Percentiles rank a stretch among this genome's conserved stretches.
These are phyloP conservation scores for Acleris emargana DNA, from an alignment of 2,888 invertebrate species.

Conservation along the genomic window DNA sequence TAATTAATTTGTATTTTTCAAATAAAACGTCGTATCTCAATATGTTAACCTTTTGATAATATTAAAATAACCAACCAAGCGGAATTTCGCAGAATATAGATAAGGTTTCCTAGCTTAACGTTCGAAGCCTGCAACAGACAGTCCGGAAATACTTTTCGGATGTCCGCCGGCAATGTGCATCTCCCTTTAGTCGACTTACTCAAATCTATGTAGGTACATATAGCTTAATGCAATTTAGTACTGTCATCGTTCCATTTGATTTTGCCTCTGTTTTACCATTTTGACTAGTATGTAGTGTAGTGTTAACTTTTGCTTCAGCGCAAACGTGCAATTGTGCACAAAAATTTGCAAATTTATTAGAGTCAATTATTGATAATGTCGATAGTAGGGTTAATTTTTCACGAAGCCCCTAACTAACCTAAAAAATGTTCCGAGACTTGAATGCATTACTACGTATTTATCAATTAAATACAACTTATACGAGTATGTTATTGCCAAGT, in stretches of 20 bases:
- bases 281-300: neutral
- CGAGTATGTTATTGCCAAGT: no score
- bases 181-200: constrained; percentile 37
- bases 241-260: neutral
- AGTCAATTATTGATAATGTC: no score
- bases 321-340: no score
- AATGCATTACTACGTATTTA: no score
- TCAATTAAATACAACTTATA: no score
- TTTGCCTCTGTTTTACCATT: neutral
- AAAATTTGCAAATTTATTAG: no score
- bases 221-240: constrained; percentile 15
- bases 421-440: no score
- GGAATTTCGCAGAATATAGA: constrained; percentile 13
- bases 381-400: no score
- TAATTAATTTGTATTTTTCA: no score
- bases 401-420: no score
- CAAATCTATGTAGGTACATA: constrained; percentile 6
- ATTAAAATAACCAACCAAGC: neutral
- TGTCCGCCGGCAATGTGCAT: constrained; percentile 58
- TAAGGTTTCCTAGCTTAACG: constrained; percentile 48
- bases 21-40: neutral
- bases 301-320: no score
- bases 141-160: constrained; percentile 70
- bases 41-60: neutral
- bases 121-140: constrained; percentile 51